Conservation (phyloP, 1,140 invertebrate species). For the Aphis gossypii region DNA sequence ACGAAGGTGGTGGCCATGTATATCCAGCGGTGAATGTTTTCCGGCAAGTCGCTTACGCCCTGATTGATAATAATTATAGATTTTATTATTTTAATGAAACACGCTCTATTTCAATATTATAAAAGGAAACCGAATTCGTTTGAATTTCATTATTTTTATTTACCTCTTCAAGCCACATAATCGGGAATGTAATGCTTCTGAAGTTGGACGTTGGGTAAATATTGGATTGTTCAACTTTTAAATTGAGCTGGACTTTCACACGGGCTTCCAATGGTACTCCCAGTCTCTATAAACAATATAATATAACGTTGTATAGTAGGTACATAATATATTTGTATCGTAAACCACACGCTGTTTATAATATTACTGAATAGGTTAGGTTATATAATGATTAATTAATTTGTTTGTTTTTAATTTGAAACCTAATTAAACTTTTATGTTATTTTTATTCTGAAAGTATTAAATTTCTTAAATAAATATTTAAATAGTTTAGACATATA, state of each 20-base stretch:
- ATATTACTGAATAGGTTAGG: neutral
- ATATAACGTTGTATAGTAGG: slow-evolving; percentile 44
- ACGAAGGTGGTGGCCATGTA: slow-evolving; percentile 79
- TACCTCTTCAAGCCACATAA: slow-evolving; percentile 89
- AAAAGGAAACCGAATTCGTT: neutral
- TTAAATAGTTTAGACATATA: neutral
- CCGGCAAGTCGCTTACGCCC: slow-evolving; percentile 82
- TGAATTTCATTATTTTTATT: slow-evolving; percentile 59
- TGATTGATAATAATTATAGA: slow-evolving; percentile 63
- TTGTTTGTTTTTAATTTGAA: neutral
- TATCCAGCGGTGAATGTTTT: slow-evolving; percentile 70
- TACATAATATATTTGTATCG: neutral
- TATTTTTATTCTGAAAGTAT: neutral
- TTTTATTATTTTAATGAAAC: neutral
- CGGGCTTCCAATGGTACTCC: slow-evolving; percentile 84
- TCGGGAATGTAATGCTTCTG: slow-evolving; percentile 81
- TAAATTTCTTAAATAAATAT: neutral
- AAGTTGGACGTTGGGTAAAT: slow-evolving; percentile 78
- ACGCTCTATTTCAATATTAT: neutral
- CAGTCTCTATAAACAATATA: slow-evolving; percentile 74
- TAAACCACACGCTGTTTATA: neutral
- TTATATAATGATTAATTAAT: neutral
- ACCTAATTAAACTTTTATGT: neutral
- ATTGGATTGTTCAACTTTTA: slow-evolving; percentile 77
- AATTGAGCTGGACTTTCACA: slow-evolving; percentile 81